phyloP scores from a whole-genome alignment of 2,797 vertebrate species.

The Pteropus rufus region DNA sequence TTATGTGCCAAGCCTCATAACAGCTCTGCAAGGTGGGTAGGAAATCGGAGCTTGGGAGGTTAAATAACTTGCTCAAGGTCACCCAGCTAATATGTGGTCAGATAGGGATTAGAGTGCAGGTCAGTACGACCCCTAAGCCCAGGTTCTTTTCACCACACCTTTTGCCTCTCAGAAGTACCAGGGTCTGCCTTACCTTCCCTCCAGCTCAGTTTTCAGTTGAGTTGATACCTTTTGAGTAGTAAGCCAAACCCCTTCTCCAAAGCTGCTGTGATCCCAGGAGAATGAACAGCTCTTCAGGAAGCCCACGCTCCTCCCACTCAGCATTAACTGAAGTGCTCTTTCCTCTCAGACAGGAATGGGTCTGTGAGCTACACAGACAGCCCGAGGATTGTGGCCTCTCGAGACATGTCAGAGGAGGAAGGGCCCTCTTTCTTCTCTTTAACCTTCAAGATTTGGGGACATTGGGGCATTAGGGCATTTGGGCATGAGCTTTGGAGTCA shows the following conservation, averaged over 20 bases:
- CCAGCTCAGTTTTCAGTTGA: not conserved
- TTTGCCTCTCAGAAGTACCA: not conserved
- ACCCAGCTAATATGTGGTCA: not conserved
- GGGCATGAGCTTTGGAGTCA: slow-evolving; percentile 59
- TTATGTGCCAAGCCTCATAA: not conserved
- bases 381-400: not conserved
- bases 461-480: not conserved
- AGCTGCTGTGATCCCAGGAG: not conserved
- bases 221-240: not conserved
- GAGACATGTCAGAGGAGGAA: not conserved
- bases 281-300: slow-evolving; percentile 28
- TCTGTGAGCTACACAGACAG: not conserved
- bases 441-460: not conserved
- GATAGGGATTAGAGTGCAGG: not conserved
- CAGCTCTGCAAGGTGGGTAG: slow-evolving; percentile 48
- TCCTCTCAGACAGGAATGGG: not conserved
- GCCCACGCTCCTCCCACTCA: not conserved
- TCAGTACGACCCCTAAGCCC: not conserved
- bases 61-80: slow-evolving; percentile 67
- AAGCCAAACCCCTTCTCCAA: not conserved
- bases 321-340: not conserved
- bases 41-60: slow-evolving; percentile 35
- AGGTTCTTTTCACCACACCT: not conserved
- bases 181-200: not conserved
- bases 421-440: not conserved